Evolutionary conservation across 1,140 invertebrate genomes (phyloP), one percentile per base, ranked within the genome.

Genomic region (Rhyacophila brunnea): DNA sequence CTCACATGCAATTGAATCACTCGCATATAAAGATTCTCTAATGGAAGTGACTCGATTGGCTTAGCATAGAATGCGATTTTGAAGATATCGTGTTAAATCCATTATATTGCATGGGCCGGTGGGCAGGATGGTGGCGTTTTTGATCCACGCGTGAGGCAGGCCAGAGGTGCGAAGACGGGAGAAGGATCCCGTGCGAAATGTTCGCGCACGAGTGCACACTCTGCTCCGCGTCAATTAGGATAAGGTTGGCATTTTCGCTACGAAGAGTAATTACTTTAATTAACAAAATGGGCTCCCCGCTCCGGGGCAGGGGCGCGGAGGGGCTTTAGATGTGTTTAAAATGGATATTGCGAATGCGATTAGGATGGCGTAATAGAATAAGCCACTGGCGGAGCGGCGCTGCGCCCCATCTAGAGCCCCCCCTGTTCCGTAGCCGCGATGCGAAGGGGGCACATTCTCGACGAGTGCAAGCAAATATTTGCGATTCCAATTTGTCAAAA

Each of bases 331-430:
- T 60, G 51, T 55, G 58, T 51, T 60, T 60, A 60, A 60, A 60
- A 55, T 60, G 58, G 58, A 60, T 60, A 55, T 55, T 60, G 51
- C 45, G 58, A 60, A 60, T 60, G 58, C 58, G 58, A 60, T 60
- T 60, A 60, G 58, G 58, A 60, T 54, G 28, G 51, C 58, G 58
- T 60, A 60, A 60, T 60, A 55, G 58, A 60, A 60, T 60, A 60
- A 60, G 58, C 58, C 46, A 42, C 47, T 48, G 42, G 47, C 38
- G 34, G 47, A 34, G 49, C 48, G 43, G 10, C 18, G 10, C 19
- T 28, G 46, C 19, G 15, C 10, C 46, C 18, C n/a, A n/a, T 20
- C 19, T 9, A 10, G 18, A 18, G 46, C 23, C 46, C 46, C 15
- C 19, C 13, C 40, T 11, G 10, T 15, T 23, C 15, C 23, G 13